Conservation (phyloP, 2,888 invertebrate species). For the Diarsia rubi region DNA sequence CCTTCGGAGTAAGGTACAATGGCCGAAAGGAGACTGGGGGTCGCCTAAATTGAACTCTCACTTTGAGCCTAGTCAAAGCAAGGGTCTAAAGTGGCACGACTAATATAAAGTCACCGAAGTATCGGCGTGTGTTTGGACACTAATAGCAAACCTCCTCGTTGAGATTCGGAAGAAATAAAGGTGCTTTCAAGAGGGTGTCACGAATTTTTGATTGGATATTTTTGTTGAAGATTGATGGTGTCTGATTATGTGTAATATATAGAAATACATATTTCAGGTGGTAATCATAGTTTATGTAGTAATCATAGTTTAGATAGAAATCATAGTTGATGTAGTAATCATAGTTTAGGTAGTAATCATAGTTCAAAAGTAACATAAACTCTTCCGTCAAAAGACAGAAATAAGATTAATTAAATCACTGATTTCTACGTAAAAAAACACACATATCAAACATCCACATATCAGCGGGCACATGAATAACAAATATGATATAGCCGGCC, state of each 20-base stretch:
- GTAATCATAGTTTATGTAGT: background rate
- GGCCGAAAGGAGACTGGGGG: slow-evolving; percentile 75
- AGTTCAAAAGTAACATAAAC: background rate
- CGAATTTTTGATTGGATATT: background rate
- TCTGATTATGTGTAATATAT: background rate
- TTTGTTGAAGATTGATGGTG: background rate
- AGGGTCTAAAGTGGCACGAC: slow-evolving; percentile 72
- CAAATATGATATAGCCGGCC: slow-evolving; percentile 71
- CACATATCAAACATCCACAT: slow-evolving; percentile 26
- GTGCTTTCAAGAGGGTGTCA: slow-evolving; percentile 6
- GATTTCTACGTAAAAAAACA: slow-evolving; percentile 11
- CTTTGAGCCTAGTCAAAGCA: slow-evolving; percentile 83
- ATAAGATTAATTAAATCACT: background rate
- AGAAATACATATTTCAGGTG: background rate
- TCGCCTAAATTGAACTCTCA: slow-evolving; percentile 78
- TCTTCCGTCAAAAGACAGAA: background rate
- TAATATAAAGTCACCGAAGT: slow-evolving; percentile 70
- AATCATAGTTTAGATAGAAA: too few species aligned
- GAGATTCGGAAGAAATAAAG: slow-evolving; percentile 34
- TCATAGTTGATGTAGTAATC: background rate
- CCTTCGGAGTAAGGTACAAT: slow-evolving; percentile 77
- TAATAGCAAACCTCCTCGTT: slow-evolving; percentile 62
- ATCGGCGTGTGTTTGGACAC: slow-evolving; percentile 67
- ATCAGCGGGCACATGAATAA: slow-evolving; percentile 46
- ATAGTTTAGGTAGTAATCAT: background rate